A percentile compares a stretch with the other conserved stretches of the same genome.
Conservation (phyloP, 2,797 vertebrate genomes). For the Sylvia borin region DNA sequence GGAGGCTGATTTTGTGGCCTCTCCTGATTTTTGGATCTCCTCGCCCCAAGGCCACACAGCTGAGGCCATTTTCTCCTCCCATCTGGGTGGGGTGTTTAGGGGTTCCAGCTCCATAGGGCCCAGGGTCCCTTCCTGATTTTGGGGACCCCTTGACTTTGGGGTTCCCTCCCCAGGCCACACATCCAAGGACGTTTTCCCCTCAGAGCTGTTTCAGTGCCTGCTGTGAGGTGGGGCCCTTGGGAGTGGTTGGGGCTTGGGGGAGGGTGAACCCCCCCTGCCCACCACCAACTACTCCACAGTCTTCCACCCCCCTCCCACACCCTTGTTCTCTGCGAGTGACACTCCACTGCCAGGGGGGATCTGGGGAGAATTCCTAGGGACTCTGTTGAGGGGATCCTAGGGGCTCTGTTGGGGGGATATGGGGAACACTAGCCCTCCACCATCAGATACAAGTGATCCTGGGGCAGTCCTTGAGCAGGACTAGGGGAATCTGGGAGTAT, state of each 20-base stretch:
- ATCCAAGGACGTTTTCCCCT: not conserved
- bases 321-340: not conserved
- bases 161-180: not conserved
- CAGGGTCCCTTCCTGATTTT: not conserved
- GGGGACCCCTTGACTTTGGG: not conserved
- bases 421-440: not conserved
- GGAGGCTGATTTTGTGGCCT: not conserved
- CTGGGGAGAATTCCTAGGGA: not conserved
- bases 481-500: not conserved
- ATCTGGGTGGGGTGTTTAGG: not conserved
- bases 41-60: not conserved
- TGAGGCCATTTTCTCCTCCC: not conserved
- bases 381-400: not conserved
- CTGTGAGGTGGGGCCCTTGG: not conserved
- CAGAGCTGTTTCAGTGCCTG: not conserved
- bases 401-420: not conserved
- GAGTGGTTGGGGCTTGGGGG: not conserved
- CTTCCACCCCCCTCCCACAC: not conserved
- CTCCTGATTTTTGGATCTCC: not conserved
- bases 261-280: not conserved
- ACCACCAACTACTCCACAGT: not conserved
- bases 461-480: not conserved
- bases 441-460: not conserved
- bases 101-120: not conserved
- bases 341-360: not conserved